These are phyloP conservation scores for Hormiphora californensis DNA, from an alignment of 37 sponge, comb jelly and placozoan genomes.

Conservation along the genomic window DNA sequence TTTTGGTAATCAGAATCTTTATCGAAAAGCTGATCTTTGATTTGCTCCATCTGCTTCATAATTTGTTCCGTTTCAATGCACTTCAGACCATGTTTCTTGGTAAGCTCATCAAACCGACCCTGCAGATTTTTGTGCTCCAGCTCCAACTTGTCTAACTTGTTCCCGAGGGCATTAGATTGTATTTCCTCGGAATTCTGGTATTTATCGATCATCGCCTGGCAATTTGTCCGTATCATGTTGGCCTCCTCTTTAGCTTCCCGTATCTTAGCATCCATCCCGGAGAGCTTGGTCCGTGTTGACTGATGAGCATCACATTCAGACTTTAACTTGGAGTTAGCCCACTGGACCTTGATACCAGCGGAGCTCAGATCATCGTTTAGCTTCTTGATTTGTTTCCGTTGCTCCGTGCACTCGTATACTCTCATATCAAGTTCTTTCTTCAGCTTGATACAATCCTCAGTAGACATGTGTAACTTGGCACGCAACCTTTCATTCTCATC, in stretches of 20 bases:
- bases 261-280: constrained; percentile 35
- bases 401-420: not conserved
- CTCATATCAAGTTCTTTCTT: not conserved
- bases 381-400: not conserved
- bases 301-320: constrained; percentile 51
- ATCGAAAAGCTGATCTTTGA: constrained; percentile 17
- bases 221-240: not conserved
- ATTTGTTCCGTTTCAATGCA: not conserved
- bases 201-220: constrained; percentile 17
- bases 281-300: not conserved
- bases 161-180: constrained; percentile 4
- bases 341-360: not conserved
- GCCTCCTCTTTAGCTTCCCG: constrained; percentile 35
- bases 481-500: constrained; percentile 11
- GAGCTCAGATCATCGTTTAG: not conserved
- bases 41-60: not conserved
- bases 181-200: constrained; percentile 42
- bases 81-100: not conserved
- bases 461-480: constrained; percentile 2
- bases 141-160: not conserved
- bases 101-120: not conserved
- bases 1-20: constrained; percentile 35
- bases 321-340: constrained; percentile 19
- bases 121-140: not conserved
- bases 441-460: not conserved